Conservation (phyloP, 2,113 vertebrate genomes). For the Nothobranchius kuhntae region DNA sequence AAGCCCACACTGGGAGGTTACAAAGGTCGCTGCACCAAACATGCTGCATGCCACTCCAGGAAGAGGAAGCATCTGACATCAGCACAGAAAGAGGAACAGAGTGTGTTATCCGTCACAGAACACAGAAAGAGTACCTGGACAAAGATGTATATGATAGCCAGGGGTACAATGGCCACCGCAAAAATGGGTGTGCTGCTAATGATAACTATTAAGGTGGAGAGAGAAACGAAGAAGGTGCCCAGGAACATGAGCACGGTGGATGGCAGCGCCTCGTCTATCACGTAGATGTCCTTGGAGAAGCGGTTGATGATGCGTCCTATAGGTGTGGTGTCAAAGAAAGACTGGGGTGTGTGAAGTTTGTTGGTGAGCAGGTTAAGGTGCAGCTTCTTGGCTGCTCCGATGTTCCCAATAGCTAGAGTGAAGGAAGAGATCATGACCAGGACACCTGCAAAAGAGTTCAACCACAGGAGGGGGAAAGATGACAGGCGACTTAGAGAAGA, state of each 20-base stretch:
- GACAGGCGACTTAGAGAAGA: slow-evolving; percentile 23
- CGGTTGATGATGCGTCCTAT: slow-evolving; percentile 94
- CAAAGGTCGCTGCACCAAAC: slow-evolving; percentile 26
- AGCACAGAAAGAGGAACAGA: slow-evolving; percentile 5
- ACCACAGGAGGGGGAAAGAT: slow-evolving; percentile 44
- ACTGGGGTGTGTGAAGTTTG: slow-evolving; percentile 90
- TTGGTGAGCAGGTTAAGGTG: slow-evolving; percentile 87
- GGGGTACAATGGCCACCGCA: slow-evolving; percentile 82
- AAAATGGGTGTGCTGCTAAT: slow-evolving; percentile 89
- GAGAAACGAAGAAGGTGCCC: slow-evolving; percentile 81
- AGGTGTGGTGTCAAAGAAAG: slow-evolving; percentile 96
- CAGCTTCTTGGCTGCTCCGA: slow-evolving; percentile 84
- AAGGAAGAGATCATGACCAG: slow-evolving; percentile 87
- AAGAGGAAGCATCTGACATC: slow-evolving; percentile 25
- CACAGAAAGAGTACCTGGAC: slow-evolving; percentile 84
- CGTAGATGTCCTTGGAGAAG: slow-evolving; percentile 93
- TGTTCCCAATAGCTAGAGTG: slow-evolving; percentile 86
- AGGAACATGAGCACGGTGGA: slow-evolving; percentile 89
- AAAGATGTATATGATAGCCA: slow-evolving; percentile 86
- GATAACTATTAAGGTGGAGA: slow-evolving; percentile 90
- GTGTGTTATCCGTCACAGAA: background rate
- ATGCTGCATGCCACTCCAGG: slow-evolving; percentile 35
- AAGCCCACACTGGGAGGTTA: slow-evolving; percentile 26
- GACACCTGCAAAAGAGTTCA: slow-evolving; percentile 76
- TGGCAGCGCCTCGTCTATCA: slow-evolving; percentile 90